Conservation (phyloP, 2,888 invertebrate species). For the Athrips mouffetella region DNA sequence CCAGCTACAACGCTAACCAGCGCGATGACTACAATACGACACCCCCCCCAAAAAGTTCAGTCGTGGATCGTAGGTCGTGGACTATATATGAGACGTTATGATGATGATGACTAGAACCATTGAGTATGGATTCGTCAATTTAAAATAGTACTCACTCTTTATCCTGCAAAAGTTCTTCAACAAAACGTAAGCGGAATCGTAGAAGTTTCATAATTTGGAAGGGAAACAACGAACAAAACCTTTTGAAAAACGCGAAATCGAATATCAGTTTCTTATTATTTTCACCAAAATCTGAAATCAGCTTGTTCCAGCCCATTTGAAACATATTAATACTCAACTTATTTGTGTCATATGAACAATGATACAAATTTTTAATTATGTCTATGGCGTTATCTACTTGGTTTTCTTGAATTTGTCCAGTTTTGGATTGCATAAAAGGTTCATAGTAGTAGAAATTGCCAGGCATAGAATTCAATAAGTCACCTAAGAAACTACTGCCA, state of each 20-base stretch:
- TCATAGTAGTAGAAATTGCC: slow-evolving; percentile 95
- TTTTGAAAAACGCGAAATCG: no score
- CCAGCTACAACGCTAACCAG: no score
- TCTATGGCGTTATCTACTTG: slow-evolving; percentile 81
- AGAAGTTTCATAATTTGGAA: slow-evolving; percentile 94
- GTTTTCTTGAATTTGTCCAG: slow-evolving; percentile 88
- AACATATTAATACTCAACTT: slow-evolving; percentile 70
- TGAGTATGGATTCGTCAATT: no score
- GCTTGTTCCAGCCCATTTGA: no score
- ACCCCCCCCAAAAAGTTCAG: no score
- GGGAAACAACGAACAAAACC: slow-evolving; percentile 89
- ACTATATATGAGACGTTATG: no score
- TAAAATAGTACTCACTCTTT: slow-evolving; percentile 82
- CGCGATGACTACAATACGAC: no score
- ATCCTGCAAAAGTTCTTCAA: slow-evolving; percentile 84
- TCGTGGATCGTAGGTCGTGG: no score
- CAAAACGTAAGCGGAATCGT: slow-evolving; percentile 84
- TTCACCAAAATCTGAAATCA: slow-evolving; percentile 85
- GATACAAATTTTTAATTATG: slow-evolving; percentile 83
- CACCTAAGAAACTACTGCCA: slow-evolving; percentile 93
- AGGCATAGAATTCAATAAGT: slow-evolving; percentile 89
- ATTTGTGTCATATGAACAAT: slow-evolving; percentile 81
- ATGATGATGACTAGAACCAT: no score
- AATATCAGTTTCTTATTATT: no score
- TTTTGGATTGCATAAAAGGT: slow-evolving; percentile 89